phyloP scores from a whole-genome alignment of 2,888 invertebrate species.

The Cephus pygmeus region DNA sequence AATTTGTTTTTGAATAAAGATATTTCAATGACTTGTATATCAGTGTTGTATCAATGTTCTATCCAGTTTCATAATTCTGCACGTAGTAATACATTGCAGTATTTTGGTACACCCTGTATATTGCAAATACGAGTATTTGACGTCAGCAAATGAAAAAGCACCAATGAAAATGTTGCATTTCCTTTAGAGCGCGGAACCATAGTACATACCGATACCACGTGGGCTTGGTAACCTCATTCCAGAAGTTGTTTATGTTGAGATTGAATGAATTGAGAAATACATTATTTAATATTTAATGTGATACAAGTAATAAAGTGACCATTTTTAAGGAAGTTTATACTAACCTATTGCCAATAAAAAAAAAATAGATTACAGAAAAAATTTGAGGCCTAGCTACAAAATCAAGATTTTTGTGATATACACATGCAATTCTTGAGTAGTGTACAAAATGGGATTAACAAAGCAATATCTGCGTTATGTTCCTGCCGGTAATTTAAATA shows the following conservation, averaged over 20 bases:
- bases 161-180: not conserved
- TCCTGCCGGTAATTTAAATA: constrained; percentile 86
- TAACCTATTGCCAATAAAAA: not conserved
- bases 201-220: not conserved
- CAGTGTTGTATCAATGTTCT: not conserved
- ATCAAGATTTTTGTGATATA: constrained; percentile 1
- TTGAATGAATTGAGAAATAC: not conserved
- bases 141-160: not conserved
- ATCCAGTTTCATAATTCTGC: not conserved
- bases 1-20: not conserved
- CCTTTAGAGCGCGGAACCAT: not conserved
- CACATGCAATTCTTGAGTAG: not conserved
- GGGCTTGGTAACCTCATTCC: not conserved
- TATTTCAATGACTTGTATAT: not conserved
- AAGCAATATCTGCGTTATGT: constrained; percentile 94
- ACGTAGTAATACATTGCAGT: not conserved
- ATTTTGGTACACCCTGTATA: not conserved
- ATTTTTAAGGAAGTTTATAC: not conserved
- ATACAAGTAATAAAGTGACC: not conserved
- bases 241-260: not conserved
- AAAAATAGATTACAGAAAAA: constrained; percentile 9
- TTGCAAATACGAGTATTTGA: not conserved
- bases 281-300: not conserved
- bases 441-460: constrained; percentile 81
- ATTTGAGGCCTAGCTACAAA: no score